Base-by-base conservation (phyloP, 2,113 vertebrate genomes). In the Toxotes jaculatrix region DNA sequence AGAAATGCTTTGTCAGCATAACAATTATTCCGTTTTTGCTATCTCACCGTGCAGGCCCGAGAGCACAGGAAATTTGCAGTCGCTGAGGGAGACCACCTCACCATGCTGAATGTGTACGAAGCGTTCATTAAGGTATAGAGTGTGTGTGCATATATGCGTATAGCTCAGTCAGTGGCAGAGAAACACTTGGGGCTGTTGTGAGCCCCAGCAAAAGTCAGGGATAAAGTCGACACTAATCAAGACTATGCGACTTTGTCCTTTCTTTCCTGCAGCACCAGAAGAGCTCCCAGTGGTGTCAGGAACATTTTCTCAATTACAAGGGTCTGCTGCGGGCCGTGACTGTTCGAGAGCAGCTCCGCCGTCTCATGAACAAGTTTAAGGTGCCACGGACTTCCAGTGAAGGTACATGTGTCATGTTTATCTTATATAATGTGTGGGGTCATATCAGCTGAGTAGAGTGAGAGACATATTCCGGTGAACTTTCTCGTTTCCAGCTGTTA, bases 31-130 rank as follows among this genome's bases (percentile, higher is more conserved):
- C 6, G 7, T 73, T 78, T 82, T 23, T 68, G 60, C 74, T 64
- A 56, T 87, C 27, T 79, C 63, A 63, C 42, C 67, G 68, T 62
- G 49, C 88, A 99, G 98, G 96, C 95, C 9, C 95, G 97, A 69
- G 95, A 97, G 78, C 98, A 98, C 92, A 95, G 98, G 57, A 99
- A 97, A 89, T 99, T 99, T 95, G 97, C 98, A 21, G 98, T 99
- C 72, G 98, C 97, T 9, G 98, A 99, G 82, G 98, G 98, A 27
- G 98, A 99, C 82, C 98, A 99, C 78, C 97, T 99, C 78, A 99
- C 98, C 49, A 99, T 99, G 98, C 96, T 99, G 85, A 99, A 99
- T 21, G 96, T 99, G 55, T 99, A 97, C 47, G 98, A 99, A 93
- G 97, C 98, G 3, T 99, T 99, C 91, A 95, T 98, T 82, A 99